phyloP scores from a whole-genome alignment of 2,797 vertebrate genomes.

The Sciurus vulgaris region DNA sequence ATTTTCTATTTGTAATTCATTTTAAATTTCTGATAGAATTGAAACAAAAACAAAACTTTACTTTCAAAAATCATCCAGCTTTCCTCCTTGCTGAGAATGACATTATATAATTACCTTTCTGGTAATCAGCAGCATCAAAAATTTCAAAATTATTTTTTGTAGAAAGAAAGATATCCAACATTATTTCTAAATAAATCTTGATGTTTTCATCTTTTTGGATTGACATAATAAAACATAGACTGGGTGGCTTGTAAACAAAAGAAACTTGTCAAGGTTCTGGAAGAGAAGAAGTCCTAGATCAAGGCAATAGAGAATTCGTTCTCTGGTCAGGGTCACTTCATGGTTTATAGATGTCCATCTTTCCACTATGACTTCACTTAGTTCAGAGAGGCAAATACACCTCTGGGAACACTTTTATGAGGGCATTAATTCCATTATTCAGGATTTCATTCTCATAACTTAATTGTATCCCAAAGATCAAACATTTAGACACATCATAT shows the following conservation, averaged over 20 bases:
- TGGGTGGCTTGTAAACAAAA: background rate
- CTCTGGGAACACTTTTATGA: background rate
- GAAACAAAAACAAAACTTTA: background rate
- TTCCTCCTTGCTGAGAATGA: background rate
- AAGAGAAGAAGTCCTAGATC: background rate
- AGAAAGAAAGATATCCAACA: background rate
- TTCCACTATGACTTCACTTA: background rate
- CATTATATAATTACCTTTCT: background rate
- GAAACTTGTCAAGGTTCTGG: background rate
- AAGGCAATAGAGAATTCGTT: background rate
- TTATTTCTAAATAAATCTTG: background rate
- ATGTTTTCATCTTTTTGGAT: background rate
- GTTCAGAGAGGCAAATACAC: background rate
- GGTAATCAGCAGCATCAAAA: background rate
- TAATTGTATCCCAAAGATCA: background rate
- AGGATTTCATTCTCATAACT: background rate
- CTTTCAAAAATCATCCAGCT: slow-evolving; percentile 12
- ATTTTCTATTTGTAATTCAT: background rate
- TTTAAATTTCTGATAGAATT: background rate
- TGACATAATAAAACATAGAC: background rate
- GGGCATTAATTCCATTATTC: background rate
- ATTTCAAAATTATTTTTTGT: slow-evolving; percentile 34
- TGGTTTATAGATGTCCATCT: background rate
- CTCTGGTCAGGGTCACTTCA: background rate
- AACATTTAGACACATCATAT: no score